Evolutionary conservation across 2,113 vertebrate genomes (phyloP), one percentile per base, ranked within the genome.

Genomic region (Melanotaenia duboulayi): DNA sequence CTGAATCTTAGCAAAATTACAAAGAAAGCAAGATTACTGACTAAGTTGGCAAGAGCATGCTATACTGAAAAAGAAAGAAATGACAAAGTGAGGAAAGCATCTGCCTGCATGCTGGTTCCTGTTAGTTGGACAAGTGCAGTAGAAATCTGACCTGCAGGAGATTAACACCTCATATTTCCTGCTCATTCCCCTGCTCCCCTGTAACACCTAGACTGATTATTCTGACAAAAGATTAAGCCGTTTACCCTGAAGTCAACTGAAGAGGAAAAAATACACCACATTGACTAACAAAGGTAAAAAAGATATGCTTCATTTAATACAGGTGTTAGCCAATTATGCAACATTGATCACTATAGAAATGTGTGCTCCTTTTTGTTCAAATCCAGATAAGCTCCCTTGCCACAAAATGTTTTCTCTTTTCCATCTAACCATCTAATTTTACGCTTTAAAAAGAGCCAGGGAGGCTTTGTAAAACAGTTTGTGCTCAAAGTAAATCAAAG

Each of bases 401-500:
- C 85, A 71, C 78, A 85, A 68, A 77, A 62, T 17, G 63, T 55
- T 17, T 59, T 81, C 74, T 73, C 70, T 52, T 66, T 79, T n/a
- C n/a, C n/a, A n/a, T n/a, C n/a, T n/a, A 79, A 57, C 58, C 52
- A 55, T 78, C 61, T 87, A 71, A 85, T 89, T 81, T 84, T 65
- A 68, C 65, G 76, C 79, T 84, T 68, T 68, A 71, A 28, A 84
- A 78, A 55, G 70, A 78, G 69, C 35, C 35, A 35, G 35, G 49
- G 56, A 48, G 46, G 46, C 49, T 22, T 42, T 62, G 65, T 66
- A 80, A 79, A 79, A 55, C 59, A 77, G 82, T 72, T 70, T 75
- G 64, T 61, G 84, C 77, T 84, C 32, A 49, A 77, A 81, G 71
- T 88, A 87, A 88, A 92, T 91, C 89, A 92, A 90, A 90, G 89